Percentiles rank a stretch among this genome's conserved stretches.
Evolutionary conservation across 2,888 invertebrate species (phyloP).

Genomic region (Iphiclides podalirius): DNA sequence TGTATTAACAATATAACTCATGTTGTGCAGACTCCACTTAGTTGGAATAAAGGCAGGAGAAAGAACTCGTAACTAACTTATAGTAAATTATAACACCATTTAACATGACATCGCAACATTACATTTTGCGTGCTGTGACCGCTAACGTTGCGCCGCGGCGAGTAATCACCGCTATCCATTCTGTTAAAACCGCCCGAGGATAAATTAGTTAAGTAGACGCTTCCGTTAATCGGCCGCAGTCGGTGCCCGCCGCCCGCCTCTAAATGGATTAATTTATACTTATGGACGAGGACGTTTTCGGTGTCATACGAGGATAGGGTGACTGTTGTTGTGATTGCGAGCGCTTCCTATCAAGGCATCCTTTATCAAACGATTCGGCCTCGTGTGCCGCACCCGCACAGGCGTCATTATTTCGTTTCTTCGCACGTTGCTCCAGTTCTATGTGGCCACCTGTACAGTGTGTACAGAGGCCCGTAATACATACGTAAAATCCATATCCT

Average conservation of each 20-base stretch:
- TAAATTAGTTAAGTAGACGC: conserved; percentile 81
- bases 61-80: too few species aligned
- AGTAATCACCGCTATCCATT: conserved; percentile 81
- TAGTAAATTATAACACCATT: too few species aligned
- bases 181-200: conserved; percentile 80
- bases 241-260: conserved; percentile 69
- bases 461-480: background rate
- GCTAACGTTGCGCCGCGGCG: conserved; percentile 51
- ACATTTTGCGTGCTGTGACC: background rate
- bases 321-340: conserved; percentile 77
- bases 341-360: conserved; percentile 74
- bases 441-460: background rate
- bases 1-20: too few species aligned
- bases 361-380: conserved; percentile 58
- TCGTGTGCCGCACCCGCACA: conserved; percentile 27
- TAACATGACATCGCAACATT: background rate
- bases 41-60: too few species aligned
- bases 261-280: conserved; percentile 82
- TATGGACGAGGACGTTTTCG: conserved; percentile 79
- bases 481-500: too few species aligned
- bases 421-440: conserved; percentile 3
- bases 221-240: conserved; percentile 79
- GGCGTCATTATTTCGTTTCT: conserved; percentile 10
- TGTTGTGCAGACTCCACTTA: too few species aligned
- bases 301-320: conserved; percentile 79